Evolutionary conservation across 2,797 vertebrate species (phyloP).

Genomic region (Danio choprae): DNA sequence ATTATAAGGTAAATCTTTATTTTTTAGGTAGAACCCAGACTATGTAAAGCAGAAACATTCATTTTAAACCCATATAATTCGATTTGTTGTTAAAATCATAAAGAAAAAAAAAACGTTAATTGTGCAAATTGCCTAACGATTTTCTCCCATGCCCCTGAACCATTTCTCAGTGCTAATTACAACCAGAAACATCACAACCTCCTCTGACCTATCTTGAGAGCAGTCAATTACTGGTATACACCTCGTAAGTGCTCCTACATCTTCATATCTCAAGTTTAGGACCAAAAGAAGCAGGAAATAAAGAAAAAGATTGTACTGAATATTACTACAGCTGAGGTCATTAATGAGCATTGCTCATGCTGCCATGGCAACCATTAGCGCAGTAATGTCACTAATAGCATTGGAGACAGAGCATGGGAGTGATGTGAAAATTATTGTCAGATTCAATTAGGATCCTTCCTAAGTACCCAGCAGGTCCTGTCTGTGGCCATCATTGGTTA

Average conservation of each 20-base stretch:
- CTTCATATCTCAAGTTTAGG: conserved; percentile 35
- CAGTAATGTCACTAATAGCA: conserved; percentile 86
- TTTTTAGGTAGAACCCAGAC: background rate
- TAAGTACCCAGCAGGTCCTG: conserved; percentile 82
- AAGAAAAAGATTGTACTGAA: conserved; percentile 74
- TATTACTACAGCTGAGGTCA: conserved; percentile 81
- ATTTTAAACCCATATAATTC: background rate
- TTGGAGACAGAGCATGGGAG: conserved; percentile 82
- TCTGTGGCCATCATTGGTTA: conserved; percentile 81
- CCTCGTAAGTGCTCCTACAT: conserved; percentile 1
- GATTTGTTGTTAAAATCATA: background rate
- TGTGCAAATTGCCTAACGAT: background rate
- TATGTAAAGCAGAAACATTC: background rate
- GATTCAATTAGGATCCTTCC: conserved; percentile 85
- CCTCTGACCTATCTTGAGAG: background rate
- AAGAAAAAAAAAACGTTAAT: background rate
- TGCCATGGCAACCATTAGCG: conserved; percentile 88
- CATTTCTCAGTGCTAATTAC: background rate
- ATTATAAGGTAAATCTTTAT: too few relatives aligned
- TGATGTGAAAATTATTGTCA: conserved; percentile 89
- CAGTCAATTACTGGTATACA: background rate
- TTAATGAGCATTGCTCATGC: conserved; percentile 88
- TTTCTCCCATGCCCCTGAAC: background rate
- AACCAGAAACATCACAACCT: background rate
- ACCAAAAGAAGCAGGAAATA: conserved; percentile 30